These are phyloP conservation scores for Apistogramma diplotaenia DNA, from an alignment of 2,113 vertebrate genomes.

Conservation along the genomic window DNA sequence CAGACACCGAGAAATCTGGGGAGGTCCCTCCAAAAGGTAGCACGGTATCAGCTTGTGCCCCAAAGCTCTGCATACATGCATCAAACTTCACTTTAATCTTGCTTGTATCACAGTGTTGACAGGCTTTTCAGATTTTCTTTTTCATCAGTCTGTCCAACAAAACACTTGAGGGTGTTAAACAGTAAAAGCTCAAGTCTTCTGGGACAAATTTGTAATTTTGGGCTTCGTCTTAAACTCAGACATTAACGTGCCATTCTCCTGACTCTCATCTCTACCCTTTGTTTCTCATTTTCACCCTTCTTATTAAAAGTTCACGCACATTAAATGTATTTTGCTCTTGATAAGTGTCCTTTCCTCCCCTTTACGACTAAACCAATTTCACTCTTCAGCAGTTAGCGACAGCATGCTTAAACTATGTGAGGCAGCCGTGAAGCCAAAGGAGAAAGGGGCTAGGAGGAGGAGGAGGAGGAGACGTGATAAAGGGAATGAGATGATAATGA, in stretches of 20 bases:
- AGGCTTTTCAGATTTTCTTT: background rate
- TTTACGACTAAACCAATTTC: slow-evolving; percentile 19
- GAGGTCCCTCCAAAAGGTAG: slow-evolving; percentile 38
- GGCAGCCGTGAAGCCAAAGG: slow-evolving; percentile 2
- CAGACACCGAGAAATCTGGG: slow-evolving; percentile 54
- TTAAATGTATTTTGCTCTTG: background rate
- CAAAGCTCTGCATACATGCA: slow-evolving; percentile 29
- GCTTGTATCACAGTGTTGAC: background rate
- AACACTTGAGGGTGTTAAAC: background rate
- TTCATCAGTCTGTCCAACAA: background rate
- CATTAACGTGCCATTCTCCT: background rate
- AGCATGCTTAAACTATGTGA: slow-evolving; percentile 7
- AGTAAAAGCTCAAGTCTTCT: background rate
- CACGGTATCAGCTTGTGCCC: slow-evolving; percentile 35
- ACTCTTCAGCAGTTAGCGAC: slow-evolving; percentile 27
- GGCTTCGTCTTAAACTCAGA: background rate
- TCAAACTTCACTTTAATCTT: slow-evolving; percentile 15
- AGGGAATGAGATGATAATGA: slow-evolving; percentile 13
- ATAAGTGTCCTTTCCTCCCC: background rate
- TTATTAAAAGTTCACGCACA: slow-evolving; percentile 15
- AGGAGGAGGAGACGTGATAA: slow-evolving; percentile 3
- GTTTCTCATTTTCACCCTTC: background rate
- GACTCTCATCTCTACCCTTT: background rate
- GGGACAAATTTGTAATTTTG: background rate
- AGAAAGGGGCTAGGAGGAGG: background rate